Percentiles rank a stretch among this genome's conserved stretches.
Evolutionary conservation across 2,888 invertebrate species (phyloP).

Genomic region (Chirona hameri): DNA sequence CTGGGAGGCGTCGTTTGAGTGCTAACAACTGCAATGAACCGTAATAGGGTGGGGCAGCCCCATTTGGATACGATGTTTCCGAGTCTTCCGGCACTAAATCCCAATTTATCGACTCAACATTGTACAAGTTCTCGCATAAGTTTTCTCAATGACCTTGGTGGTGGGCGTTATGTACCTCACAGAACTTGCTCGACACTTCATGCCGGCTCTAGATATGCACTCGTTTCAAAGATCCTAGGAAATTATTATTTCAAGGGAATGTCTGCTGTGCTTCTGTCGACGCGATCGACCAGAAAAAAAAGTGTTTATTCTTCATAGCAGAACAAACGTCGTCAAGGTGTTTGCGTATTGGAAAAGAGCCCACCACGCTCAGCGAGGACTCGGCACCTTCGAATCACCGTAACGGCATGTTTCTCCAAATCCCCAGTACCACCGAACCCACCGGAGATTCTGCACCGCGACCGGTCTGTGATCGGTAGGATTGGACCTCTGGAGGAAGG

Average conservation of each 20-base stretch:
- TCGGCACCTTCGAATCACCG: too few relatives aligned
- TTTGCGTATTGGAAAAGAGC: too few relatives aligned
- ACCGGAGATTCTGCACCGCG: neutral
- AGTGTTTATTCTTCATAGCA: too few relatives aligned
- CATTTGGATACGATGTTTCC: too few relatives aligned
- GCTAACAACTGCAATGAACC: neutral
- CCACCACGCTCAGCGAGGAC: too few relatives aligned
- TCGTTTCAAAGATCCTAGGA: too few relatives aligned
- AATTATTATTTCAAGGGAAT: too few relatives aligned
- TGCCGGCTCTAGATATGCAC: too few relatives aligned
- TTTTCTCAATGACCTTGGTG: neutral
- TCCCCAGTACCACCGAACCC: neutral
- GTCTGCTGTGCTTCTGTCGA: too few relatives aligned
- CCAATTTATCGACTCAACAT: conserved; percentile 12
- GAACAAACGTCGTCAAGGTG: too few relatives aligned
- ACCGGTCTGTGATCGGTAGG: neutral
- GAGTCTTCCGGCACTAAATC: neutral
- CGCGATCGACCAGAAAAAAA: too few relatives aligned
- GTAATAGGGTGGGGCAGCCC: neutral
- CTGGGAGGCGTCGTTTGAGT: neutral
- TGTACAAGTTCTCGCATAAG: neutral
- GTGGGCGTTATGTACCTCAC: neutral
- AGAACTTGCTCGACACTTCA: neutral
- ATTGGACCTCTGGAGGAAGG: conserved; percentile 5
- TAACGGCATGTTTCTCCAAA: too few relatives aligned